Base-by-base conservation (phyloP, 2,888 invertebrate species). In the Podotricha telesiphe region DNA sequence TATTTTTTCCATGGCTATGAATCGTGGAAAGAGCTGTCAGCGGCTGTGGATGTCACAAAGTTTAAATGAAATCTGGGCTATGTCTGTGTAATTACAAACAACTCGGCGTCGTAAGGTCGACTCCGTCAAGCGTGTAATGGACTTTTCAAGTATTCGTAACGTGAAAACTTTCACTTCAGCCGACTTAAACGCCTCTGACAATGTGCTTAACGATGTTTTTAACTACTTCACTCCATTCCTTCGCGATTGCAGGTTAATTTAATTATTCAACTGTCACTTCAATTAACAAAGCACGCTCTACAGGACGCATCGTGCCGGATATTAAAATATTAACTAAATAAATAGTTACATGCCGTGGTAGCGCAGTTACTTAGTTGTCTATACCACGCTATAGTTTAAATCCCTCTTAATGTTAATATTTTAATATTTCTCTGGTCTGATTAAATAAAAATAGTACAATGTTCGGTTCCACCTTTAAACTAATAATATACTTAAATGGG, bases 131-230 rank as follows among this genome's bases (percentile, higher is more conserved):
- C 91, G 88, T 89, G 91, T 91, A 91, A 91, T 91, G 89, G 91
- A 91, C 88, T 91, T 91, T 87, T 86, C 90, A 90, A 91, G 91
- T 90, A 90, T 90, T 90, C 85, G 84, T 89, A 90, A 90, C 89
- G 88, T 86, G 90, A 83, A 87, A 91, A 91, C 88, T 91, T 91
- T 86, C 84, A 84, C 87, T 86, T 82, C 81, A 84, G 81, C 82
- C 82, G 84, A 82, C 86, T 87, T 86, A 82, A 89, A 87, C 85
- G 88, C 82, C 86, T 80, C 83, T 85, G 87, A 89, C 89, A 89
- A 91, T 90, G 87, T 86, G 88, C 88, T 87, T 89, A 89, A 89
- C 87, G 89, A 86, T 89, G 88, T 90, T 90, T 89, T 88, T 88
- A 89, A 91, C 87, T 88, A 89, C 89, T 88, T 86, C 84, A 81